phyloP scores from a whole-genome alignment of 2,113 vertebrate species.

The Strigops habroptila region DNA sequence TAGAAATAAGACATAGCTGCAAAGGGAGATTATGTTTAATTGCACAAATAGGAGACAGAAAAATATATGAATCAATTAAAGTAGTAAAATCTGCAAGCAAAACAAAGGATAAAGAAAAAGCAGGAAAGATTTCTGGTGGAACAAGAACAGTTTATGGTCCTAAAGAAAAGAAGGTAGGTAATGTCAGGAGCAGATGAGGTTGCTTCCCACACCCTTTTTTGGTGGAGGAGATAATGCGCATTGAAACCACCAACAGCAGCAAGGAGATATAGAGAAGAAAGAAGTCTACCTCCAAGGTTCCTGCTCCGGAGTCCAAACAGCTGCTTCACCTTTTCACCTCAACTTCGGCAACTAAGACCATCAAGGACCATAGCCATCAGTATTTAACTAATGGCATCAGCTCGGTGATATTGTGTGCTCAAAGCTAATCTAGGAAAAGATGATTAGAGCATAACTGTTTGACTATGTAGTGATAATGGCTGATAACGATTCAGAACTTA shows the following conservation, averaged over 20 bases:
- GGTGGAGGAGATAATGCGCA: background rate
- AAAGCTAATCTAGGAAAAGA: background rate
- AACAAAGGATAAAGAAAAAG: background rate
- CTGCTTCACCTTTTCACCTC: background rate
- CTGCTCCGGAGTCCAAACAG: background rate
- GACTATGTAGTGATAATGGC: background rate
- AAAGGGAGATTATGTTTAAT: background rate
- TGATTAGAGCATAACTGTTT: background rate
- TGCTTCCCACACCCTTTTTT: background rate
- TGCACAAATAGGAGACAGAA: background rate
- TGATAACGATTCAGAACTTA: background rate
- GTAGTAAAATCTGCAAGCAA: background rate
- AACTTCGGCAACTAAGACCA: background rate
- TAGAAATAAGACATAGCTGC: background rate
- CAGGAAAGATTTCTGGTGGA: background rate
- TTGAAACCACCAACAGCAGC: background rate
- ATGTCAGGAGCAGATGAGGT: background rate
- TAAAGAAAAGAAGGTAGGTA: background rate
- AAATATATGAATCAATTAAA: background rate
- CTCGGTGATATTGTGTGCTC: background rate
- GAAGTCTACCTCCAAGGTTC: accelerated
- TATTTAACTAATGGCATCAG: background rate
- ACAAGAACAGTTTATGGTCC: background rate
- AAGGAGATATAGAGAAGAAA: background rate
- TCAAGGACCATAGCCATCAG: background rate